Evolutionary conservation across 2,113 vertebrate genomes (phyloP), one percentile per base, ranked within the genome.

Genomic region (Maccullochella peelii): DNA sequence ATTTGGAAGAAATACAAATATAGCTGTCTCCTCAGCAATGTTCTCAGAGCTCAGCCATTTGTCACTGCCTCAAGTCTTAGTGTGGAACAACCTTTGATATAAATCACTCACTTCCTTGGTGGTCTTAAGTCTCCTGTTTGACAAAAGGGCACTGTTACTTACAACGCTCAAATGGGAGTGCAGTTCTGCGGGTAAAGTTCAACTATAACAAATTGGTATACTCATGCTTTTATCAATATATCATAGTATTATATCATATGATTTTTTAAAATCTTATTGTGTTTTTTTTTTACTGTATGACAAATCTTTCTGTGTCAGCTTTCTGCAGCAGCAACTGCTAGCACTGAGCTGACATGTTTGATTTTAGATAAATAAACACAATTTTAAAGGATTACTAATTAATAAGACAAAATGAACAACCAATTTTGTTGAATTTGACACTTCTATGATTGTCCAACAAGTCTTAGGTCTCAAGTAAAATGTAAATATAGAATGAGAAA

Each of bases 1-100:
- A 94, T 94, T 93, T 86, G 86, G 91, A 90, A 89, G 87, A 92
- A 93, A 89, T 89, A 91, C 92, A 95, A 94, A 94, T 92, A 94
- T 95, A 94, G 92, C 79, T 40, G 84, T 87, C 92, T 93, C 90
- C 93, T 93, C 90, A 86, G 86, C 85, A 85, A 90, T 90, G 92
- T 55, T 83, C 86, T 88, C 44, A 72, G 73, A 79, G 88, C 79
- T 88, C 80, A 72, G 73, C 68, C 80, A 90, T 89, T 90, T 89
- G 87, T 82, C 89, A 50, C 52, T 18, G 82, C 66, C 63, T 90
- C 66, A 47, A 63, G 80, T 91, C 87, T 90, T 89, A 86, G 84
- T 92, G 86, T 92, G 89, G 89, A 85, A 82, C 65, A 74, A 86
- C 91, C 90, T 92, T 92, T 92, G 77, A 83, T 85, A 89, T 89